Conservation (phyloP, 2,797 vertebrate species). For the Macropodus opercularis region DNA sequence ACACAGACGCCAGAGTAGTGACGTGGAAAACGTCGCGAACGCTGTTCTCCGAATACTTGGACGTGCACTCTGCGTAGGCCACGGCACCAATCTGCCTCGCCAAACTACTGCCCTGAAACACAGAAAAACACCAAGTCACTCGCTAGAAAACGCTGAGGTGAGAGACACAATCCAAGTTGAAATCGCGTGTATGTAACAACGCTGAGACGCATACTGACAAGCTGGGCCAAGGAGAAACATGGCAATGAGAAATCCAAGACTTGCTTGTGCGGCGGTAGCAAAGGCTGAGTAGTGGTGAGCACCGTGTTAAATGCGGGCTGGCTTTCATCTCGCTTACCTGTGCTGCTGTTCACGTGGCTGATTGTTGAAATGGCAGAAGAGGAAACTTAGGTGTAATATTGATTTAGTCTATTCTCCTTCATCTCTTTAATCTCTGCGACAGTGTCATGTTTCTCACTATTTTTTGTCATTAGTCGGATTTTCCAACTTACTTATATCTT, state of each 20-base stretch:
- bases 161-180: too few relatives aligned
- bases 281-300: conserved; percentile 30
- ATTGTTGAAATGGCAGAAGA: background rate
- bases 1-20: conserved; percentile 89
- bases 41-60: conserved; percentile 93
- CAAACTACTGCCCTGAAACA: conserved; percentile 85
- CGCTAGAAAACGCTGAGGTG: too few relatives aligned
- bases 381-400: background rate
- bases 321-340: conserved; percentile 7
- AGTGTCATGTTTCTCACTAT: background rate
- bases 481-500: conserved; percentile 3
- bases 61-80: conserved; percentile 93
- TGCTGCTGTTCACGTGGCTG: background rate
- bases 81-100: conserved; percentile 92
- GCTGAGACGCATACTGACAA: conserved; percentile 24
- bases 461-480: conserved; percentile 4
- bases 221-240: conserved; percentile 17
- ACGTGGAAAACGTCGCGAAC: conserved; percentile 94
- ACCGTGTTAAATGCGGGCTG: conserved; percentile 33
- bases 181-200: too few relatives aligned
- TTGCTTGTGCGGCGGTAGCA: conserved; percentile 36
- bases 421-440: background rate
- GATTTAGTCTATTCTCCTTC: conserved; percentile 1
- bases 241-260: conserved; percentile 64
- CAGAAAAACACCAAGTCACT: conserved; percentile 15